Evolutionary conservation across 2,797 vertebrate species (phyloP).

Genomic region (Ara ararauna): DNA sequence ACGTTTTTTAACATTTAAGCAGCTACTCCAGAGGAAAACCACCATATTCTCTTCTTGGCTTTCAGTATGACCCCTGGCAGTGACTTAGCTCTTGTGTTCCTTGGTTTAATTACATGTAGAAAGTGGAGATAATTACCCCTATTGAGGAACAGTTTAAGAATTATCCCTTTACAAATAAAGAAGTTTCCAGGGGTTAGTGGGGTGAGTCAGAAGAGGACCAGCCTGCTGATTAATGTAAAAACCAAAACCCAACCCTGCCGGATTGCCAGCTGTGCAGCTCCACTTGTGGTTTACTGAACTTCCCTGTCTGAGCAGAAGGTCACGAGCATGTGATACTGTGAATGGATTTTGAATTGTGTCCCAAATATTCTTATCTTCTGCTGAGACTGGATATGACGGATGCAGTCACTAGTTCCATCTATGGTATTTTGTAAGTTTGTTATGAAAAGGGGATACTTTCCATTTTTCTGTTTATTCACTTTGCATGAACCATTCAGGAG

Average conservation of each 20-base stretch:
- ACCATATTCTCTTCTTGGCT: not conserved
- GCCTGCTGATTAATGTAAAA: not conserved
- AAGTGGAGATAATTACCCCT: not conserved
- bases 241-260: not conserved
- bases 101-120: not conserved
- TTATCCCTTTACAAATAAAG: not conserved
- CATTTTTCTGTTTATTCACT: not conserved
- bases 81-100: not conserved
- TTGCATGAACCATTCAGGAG: not conserved
- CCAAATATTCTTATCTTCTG: not conserved
- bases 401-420: not conserved
- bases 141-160: conserved; percentile 13
- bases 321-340: not conserved
- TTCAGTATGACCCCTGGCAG: not conserved
- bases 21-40: not conserved
- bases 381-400: not conserved
- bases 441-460: not conserved
- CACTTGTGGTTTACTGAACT: not conserved
- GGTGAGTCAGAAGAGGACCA: not conserved
- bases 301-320: not conserved
- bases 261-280: not conserved
- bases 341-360: not conserved
- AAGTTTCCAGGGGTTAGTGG: not conserved
- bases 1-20: not conserved
- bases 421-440: not conserved